Conservation (phyloP, 2,888 invertebrate species). For the Chalcis sispes region DNA sequence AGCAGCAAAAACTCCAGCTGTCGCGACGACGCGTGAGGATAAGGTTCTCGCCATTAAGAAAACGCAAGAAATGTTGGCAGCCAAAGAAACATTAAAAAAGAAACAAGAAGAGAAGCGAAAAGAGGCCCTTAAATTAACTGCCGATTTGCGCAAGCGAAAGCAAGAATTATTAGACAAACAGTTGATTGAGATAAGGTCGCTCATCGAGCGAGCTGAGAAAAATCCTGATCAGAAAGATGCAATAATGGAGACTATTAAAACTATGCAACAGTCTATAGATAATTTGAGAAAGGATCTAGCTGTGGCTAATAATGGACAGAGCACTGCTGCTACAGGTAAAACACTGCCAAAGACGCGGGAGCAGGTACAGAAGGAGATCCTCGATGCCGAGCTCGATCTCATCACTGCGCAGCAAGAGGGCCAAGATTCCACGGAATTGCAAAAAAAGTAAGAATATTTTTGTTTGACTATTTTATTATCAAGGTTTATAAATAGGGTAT, state of each 20-base stretch:
- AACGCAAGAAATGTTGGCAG: constrained; percentile 79
- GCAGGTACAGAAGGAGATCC: constrained; percentile 90
- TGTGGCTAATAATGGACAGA: constrained; percentile 75
- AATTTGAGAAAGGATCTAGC: constrained; percentile 83
- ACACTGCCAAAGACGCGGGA: constrained; percentile 83
- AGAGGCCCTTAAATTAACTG: constrained; percentile 85
- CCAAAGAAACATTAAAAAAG: constrained; percentile 83
- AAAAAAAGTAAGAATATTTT: constrained; percentile 80
- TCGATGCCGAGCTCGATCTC: constrained; percentile 93
- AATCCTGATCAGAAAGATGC: constrained; percentile 86
- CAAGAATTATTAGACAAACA: constrained; percentile 92
- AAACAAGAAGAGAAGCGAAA: constrained; percentile 86
- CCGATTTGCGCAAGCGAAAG: constrained; percentile 89
- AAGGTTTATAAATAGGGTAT: no score
- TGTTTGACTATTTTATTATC: no score
- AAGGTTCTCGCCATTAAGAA: constrained; percentile 78
- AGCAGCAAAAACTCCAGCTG: constrained; percentile 61
- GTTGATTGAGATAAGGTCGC: constrained; percentile 89
- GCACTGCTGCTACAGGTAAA: constrained; percentile 76
- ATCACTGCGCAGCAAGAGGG: constrained; percentile 93
- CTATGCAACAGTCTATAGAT: constrained; percentile 90
- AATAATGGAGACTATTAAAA: constrained; percentile 88
- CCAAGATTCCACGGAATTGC: constrained; percentile 89
- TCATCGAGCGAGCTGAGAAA: constrained; percentile 89
- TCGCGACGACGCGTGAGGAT: constrained; percentile 67